These are phyloP conservation scores for Danio jaintianensis DNA, from an alignment of 2,797 vertebrate genomes.

Conservation along the genomic window DNA sequence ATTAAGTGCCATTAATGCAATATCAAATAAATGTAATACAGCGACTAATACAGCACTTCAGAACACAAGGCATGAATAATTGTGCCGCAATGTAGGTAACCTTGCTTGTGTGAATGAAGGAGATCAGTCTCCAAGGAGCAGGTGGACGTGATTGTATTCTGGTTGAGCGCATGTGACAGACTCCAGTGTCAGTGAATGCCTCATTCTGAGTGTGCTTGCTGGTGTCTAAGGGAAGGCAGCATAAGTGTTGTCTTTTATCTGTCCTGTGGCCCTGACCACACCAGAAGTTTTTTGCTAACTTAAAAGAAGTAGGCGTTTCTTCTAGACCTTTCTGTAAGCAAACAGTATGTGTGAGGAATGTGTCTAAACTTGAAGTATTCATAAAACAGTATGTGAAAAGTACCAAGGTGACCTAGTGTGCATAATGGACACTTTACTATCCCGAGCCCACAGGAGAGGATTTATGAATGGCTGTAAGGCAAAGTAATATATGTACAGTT, in stretches of 20 bases:
- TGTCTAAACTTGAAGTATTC: no score
- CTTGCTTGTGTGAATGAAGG: conserved; percentile 15
- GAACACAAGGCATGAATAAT: conserved; percentile 25
- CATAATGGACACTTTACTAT: no score
- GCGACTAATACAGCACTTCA: conserved; percentile 25
- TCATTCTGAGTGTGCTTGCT: background rate
- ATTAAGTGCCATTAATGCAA: conserved; percentile 33
- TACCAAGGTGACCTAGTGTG: no score
- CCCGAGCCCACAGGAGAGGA: no score
- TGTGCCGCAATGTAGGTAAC: conserved; percentile 29
- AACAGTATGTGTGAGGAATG: no score
- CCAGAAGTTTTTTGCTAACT: conserved; percentile 11
- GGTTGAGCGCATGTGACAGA: conserved; percentile 8
- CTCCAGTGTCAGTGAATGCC: background rate
- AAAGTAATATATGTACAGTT: no score
- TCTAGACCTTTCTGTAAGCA: conserved; percentile 10
- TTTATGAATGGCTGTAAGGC: no score
- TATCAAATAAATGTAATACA: conserved; percentile 37
- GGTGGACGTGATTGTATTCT: background rate
- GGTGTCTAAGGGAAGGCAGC: background rate
- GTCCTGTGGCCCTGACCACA: conserved; percentile 6
- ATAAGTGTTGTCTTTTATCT: conserved; percentile 39
- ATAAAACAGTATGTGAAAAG: no score
- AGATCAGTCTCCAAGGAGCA: conserved; percentile 12
- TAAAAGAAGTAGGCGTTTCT: conserved; percentile 12